Percentiles rank a stretch among this genome's conserved stretches.
Conservation (phyloP, 1,140 invertebrate genomes). For the Plutomurus gul region DNA sequence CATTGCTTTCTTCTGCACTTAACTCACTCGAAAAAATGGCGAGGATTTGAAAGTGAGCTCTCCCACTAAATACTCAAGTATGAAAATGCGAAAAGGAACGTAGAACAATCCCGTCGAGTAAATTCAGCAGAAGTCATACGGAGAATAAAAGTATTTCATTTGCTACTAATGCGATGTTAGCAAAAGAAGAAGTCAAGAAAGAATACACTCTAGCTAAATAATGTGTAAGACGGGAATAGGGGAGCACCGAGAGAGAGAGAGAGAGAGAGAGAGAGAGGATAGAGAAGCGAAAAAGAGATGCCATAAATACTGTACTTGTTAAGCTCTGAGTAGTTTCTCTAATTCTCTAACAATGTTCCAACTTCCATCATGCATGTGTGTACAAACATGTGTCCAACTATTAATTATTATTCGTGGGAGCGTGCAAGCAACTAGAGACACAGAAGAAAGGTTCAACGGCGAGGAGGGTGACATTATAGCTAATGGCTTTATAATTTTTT, state of each 20-base stretch:
- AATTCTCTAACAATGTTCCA: background rate
- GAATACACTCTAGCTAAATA: too few species aligned
- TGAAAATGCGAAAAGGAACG: too few species aligned
- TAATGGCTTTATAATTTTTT: slow-evolving; percentile 41
- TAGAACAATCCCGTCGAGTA: too few species aligned
- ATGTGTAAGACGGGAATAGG: too few species aligned
- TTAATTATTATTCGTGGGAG: slow-evolving; percentile 31
- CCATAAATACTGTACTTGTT: background rate
- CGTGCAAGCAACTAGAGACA: background rate
- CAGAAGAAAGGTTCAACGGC: background rate
- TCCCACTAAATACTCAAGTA: too few species aligned
- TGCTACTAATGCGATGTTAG: background rate
- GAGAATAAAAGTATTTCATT: background rate
- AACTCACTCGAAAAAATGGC: too few species aligned
- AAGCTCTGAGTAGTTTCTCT: background rate
- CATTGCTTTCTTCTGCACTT: too few species aligned
- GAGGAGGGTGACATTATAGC: slow-evolving; percentile 33
- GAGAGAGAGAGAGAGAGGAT: background rate
- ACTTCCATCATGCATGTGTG: background rate
- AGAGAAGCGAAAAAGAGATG: background rate
- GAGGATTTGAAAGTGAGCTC: too few species aligned
- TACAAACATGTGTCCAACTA: background rate
- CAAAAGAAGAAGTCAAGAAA: too few species aligned
- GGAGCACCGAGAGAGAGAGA: background rate
- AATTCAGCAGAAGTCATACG: too few species aligned